Evolutionary conservation across 23 tunicate genomes (phyloP).

Genomic region (Ciona savignyi): DNA sequence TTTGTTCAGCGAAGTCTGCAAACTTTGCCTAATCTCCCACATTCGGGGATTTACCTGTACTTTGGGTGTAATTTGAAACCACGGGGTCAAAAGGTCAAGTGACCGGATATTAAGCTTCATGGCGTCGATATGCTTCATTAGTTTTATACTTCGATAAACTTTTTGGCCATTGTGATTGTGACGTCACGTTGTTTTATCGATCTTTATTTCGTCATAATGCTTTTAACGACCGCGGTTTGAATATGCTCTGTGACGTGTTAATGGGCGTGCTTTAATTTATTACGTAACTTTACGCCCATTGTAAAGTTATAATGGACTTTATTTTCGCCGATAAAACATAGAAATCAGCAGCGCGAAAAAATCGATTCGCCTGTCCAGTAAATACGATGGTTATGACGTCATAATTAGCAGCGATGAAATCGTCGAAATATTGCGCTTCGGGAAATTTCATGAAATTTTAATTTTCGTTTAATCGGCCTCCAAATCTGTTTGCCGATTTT

Average conservation of each 20-base stretch:
- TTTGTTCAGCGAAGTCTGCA: too few relatives aligned
- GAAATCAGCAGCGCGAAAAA: neutral
- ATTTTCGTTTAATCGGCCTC: neutral
- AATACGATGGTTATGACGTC: neutral
- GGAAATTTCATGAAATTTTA: too few relatives aligned
- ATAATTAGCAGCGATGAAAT: neutral
- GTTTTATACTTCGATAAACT: neutral
- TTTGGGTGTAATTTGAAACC: neutral
- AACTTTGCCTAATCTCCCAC: too few relatives aligned
- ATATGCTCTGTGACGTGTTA: neutral
- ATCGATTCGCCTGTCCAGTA: neutral
- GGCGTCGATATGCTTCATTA: neutral
- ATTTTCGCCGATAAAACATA: too few relatives aligned
- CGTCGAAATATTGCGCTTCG: too few relatives aligned
- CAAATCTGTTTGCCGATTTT: neutral
- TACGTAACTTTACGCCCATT: too few relatives aligned
- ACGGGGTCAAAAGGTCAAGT: neutral
- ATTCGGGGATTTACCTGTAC: too few relatives aligned
- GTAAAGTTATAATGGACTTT: too few relatives aligned
- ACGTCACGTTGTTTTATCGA: neutral
- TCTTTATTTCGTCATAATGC: neutral
- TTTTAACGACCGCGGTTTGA: neutral
- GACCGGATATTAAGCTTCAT: neutral
- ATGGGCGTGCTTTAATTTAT: too few relatives aligned
- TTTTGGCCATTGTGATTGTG: neutral